A percentile compares a stretch with the other conserved stretches of the same genome.
Conservation (phyloP, 2,888 invertebrate species). For the Dromius quadrimaculatus region DNA sequence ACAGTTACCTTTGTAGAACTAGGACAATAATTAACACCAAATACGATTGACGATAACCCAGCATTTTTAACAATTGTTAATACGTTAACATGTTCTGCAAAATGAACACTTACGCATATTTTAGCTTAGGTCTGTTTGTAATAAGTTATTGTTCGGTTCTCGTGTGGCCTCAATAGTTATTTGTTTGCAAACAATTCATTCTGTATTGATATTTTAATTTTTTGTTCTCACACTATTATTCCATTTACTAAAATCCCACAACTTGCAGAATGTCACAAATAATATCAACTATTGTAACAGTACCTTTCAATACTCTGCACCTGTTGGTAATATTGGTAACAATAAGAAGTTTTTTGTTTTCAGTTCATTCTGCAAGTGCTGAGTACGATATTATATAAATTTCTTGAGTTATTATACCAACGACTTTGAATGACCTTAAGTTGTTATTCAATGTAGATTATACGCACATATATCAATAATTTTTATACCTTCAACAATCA, state of each 20-base stretch:
- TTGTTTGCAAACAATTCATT: conserved; percentile 15
- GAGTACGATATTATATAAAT: not conserved
- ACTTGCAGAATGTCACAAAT: conserved; percentile 15
- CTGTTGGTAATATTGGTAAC: not conserved
- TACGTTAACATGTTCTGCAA: conserved; percentile 5
- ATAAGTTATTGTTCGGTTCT: conserved; percentile 27
- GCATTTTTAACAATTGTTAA: not conserved
- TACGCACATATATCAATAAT: too few relatives aligned
- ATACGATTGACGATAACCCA: not conserved
- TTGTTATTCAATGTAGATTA: too few relatives aligned
- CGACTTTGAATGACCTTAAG: conserved; percentile 21
- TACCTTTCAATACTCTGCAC: not conserved
- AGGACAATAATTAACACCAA: conserved; percentile 15
- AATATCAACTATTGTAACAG: conserved; percentile 22
- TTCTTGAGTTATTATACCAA: not conserved
- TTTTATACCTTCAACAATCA: too few relatives aligned
- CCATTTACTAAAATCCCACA: conserved; percentile 9
- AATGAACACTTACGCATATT: conserved; percentile 1
- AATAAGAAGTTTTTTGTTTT: not conserved
- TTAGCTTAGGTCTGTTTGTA: not conserved
- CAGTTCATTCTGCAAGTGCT: not conserved
- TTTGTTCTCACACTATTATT: conserved; percentile 32
- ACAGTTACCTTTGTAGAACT: conserved; percentile 3
- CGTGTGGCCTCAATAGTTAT: conserved; percentile 18
- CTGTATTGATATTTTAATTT: conserved; percentile 23